phyloP scores from a whole-genome alignment of 30 jellyfish, hydroid and myxozoan genomes.

The Pseudorhiza aurosa region DNA sequence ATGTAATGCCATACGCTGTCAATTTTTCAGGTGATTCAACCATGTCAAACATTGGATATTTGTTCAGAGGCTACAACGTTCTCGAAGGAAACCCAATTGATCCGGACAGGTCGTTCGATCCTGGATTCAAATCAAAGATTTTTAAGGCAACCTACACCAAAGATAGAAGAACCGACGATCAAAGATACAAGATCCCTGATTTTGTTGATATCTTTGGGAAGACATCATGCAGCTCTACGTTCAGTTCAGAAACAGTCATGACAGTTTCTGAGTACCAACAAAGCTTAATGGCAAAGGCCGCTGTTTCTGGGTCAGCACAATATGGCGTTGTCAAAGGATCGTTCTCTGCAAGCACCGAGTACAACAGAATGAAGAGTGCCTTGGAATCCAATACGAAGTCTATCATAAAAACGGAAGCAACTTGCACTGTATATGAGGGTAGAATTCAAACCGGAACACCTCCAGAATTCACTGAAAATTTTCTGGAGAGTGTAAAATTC shows the following conservation, averaged over 20 bases:
- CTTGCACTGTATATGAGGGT: constrained; percentile 43
- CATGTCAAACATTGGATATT: constrained; percentile 28
- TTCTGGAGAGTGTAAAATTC: constrained; percentile 7
- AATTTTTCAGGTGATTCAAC: background rate
- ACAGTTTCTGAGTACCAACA: constrained; percentile 27
- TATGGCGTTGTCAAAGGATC: constrained; percentile 19
- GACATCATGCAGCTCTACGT: constrained; percentile 8
- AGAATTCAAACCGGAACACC: constrained; percentile 25
- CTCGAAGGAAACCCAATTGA: constrained; percentile 34
- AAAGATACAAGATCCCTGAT: constrained; percentile 26
- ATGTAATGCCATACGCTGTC: background rate
- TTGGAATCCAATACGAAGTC: constrained; percentile 21
- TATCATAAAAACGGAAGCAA: constrained; percentile 37
- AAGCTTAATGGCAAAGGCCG: constrained; percentile 30
- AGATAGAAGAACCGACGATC: constrained; percentile 24
- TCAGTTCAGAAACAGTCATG: constrained; percentile 33
- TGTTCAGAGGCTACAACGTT: constrained; percentile 34
- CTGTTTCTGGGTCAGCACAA: constrained; percentile 38
- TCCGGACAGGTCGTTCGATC: constrained; percentile 31
- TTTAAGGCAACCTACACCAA: constrained; percentile 31
- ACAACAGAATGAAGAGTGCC: constrained; percentile 10
- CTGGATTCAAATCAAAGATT: constrained; percentile 27
- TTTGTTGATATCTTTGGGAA: background rate
- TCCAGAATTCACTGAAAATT: constrained; percentile 27
- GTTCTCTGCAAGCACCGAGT: constrained; percentile 53